A percentile compares a stretch with the other conserved stretches of the same genome.
Evolutionary conservation across 2,797 vertebrate genomes (phyloP).

Genomic region (Etheostoma perlongum): DNA sequence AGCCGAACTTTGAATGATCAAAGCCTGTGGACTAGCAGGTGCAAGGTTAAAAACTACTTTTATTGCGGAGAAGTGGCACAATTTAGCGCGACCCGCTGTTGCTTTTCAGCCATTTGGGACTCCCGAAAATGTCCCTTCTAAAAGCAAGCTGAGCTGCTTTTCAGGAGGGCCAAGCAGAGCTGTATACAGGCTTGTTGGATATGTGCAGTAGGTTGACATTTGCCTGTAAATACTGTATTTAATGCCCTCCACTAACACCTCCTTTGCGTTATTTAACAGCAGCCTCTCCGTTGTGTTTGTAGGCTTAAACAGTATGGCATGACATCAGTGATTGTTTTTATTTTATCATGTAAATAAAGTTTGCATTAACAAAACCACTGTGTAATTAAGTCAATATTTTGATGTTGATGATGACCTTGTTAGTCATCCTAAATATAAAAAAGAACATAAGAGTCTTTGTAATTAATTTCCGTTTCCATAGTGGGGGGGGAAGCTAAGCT

Average conservation of each 20-base stretch:
- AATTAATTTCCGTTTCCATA: conserved; percentile 64
- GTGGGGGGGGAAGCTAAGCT: too few relatives aligned
- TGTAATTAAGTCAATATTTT: conserved; percentile 66
- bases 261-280: conserved; percentile 35
- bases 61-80: neutral
- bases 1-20: neutral
- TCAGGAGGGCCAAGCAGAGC: conserved; percentile 19
- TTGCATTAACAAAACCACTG: conserved; percentile 87
- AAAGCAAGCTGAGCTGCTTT: neutral
- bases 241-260: conserved; percentile 48
- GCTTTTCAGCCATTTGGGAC: neutral
- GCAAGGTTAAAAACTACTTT: conserved; percentile 1
- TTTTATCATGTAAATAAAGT: conserved; percentile 95
- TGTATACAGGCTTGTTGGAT: conserved; percentile 16
- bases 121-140: neutral
- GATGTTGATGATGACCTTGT: conserved; percentile 23
- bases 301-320: conserved; percentile 91
- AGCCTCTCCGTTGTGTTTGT: conserved; percentile 78
- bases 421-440: conserved; percentile 50
- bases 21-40: neutral
- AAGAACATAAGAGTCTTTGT: conserved; percentile 65
- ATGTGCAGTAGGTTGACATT: conserved; percentile 26
- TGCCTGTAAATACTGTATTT: conserved; percentile 73
- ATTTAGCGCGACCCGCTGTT: neutral
- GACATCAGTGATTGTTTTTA: conserved; percentile 82